These are phyloP conservation scores for Mesochorus sp. DNA, from an alignment of 2,888 invertebrate species.

Conservation along the genomic window DNA sequence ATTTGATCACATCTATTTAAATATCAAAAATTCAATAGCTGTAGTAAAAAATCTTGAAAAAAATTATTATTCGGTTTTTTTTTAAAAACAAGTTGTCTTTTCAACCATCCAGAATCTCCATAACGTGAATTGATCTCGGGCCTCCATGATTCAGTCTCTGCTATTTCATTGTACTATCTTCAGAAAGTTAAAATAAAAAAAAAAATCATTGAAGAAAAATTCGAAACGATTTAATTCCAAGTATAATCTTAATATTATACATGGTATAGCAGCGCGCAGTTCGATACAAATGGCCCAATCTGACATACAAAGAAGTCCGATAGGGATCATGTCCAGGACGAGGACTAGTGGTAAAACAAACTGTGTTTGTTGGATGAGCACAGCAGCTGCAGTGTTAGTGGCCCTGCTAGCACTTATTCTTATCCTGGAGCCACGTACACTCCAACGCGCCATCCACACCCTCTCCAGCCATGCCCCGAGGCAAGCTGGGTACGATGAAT, in stretches of 20 bases:
- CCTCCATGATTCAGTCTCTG: conserved; percentile 13
- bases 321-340: conserved; percentile 76
- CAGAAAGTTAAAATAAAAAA: conserved; percentile 3
- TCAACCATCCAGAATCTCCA: too few relatives aligned
- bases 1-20: too few relatives aligned
- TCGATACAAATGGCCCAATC: conserved; percentile 74
- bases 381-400: conserved; percentile 76
- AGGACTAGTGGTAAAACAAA: conserved; percentile 73
- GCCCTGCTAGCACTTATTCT: conserved; percentile 79
- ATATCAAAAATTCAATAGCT: too few relatives aligned
- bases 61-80: too few relatives aligned
- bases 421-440: conserved; percentile 78
- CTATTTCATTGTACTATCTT: conserved; percentile 61
- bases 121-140: too few relatives aligned
- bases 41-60: too few relatives aligned
- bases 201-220: conserved; percentile 20
- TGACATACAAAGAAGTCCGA: conserved; percentile 73
- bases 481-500: conserved; percentile 79
- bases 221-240: conserved; percentile 64
- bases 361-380: conserved; percentile 78
- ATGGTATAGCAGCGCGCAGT: conserved; percentile 74
- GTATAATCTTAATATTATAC: conserved; percentile 72
- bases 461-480: conserved; percentile 79
- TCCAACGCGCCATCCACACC: conserved; percentile 76
- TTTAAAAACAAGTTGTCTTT: too few relatives aligned